Base-by-base conservation (phyloP, 2,888 invertebrate genomes). In the Neocrepidodera transversa region DNA sequence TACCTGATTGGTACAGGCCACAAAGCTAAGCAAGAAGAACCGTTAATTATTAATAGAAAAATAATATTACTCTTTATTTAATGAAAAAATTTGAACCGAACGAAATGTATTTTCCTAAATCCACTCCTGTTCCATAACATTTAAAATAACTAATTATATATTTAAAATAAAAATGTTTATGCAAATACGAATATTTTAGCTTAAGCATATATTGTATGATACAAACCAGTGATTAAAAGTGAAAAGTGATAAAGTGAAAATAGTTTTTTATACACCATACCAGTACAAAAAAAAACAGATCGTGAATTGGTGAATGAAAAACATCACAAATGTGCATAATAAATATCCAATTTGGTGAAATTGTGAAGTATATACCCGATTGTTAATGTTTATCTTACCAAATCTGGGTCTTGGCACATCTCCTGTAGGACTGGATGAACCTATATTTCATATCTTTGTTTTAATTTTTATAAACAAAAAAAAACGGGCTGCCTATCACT, bases 381-480 rank as follows among this genome's bases (percentile, higher is more conserved):
- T 45, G 51, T 43, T 11, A 32, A 43, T 28, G n/a, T 53, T 56
- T 42, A 16, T 75, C 78, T 79, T 79, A 79, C 79, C 79, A 70
- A 78, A 79, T 71, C 74, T 72, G 36, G 74, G 60, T 64, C 68
- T 73, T 53, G 74, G 66, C 18, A 64, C 65, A 36, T 75, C 76
- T 61, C 73, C 73, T 62, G 72, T 72, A 16, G 78, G 78, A 68
- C 78, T 79, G 66, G 71, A 73, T 38, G 77, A 68, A 79, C 79
- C 79, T 79, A 72, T 63, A 62, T 61, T 63, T 51, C 58, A 59
- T 63, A 65, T 53, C 48, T 55, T 6, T 17, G 40, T 32, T 57
- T 56, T 59, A 58, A 30, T n/a, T n/a, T n/a, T n/a, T n/a, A n/a
- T n/a, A n/a, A n/a, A n/a, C n/a, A n/a, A n/a, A n/a, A n/a, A n/a